Conservation (phyloP, 2,113 vertebrate species). For the Australoheros scitulus region DNA sequence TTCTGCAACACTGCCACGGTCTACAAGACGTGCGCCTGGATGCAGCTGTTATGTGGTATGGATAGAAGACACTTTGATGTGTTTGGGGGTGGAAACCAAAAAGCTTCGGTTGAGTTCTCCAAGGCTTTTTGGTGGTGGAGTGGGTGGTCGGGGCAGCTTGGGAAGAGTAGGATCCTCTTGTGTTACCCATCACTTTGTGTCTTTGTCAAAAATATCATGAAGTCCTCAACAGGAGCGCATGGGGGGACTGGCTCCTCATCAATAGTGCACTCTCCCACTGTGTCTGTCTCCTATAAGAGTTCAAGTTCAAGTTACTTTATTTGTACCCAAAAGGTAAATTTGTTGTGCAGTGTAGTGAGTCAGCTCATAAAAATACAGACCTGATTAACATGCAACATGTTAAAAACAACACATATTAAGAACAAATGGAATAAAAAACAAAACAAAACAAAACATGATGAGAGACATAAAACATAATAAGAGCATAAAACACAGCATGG, state of each 20-base stretch:
- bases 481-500: too few species aligned
- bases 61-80: background rate
- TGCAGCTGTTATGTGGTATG: slow-evolving; percentile 98
- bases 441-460: too few species aligned
- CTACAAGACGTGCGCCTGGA: slow-evolving; percentile 99
- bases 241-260: background rate
- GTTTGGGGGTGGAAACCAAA: too few species aligned
- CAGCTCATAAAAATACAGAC: too few species aligned
- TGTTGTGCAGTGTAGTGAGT: too few species aligned
- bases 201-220: background rate
- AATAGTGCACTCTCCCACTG: background rate
- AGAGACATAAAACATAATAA: too few species aligned
- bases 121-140: background rate
- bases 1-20: slow-evolving; percentile 98
- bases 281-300: background rate
- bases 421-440: too few species aligned
- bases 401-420: too few species aligned
- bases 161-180: background rate
- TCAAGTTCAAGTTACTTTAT: background rate
- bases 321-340: too few species aligned
- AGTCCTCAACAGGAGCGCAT: background rate
- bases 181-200: background rate
- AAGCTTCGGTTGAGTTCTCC: background rate
- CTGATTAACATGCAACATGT: too few species aligned
- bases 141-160: background rate